Conservation (phyloP, 2,888 invertebrate genomes). For the Carpatolechia fugitivella region DNA sequence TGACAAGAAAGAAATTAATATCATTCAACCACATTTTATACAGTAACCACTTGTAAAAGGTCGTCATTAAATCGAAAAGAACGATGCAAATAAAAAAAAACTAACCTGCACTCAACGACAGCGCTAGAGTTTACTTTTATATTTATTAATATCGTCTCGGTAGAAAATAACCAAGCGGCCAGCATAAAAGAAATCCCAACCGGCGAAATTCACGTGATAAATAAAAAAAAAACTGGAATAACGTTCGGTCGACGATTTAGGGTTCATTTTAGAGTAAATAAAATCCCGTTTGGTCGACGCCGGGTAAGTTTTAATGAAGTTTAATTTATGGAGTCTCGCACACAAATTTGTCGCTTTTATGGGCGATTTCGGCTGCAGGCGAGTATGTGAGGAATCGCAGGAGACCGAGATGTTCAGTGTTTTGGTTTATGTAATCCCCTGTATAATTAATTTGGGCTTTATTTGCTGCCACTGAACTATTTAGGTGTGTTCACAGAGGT, state of each 20-base stretch:
- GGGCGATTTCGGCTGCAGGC: constrained; percentile 45
- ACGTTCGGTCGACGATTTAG: constrained; percentile 38
- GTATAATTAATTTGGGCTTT: constrained; percentile 51
- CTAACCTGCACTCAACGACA: constrained; percentile 15
- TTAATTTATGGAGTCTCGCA: constrained; percentile 59
- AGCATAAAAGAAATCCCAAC: constrained; percentile 46
- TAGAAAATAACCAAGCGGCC: constrained; percentile 46
- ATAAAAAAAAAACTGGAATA: constrained; percentile 39
- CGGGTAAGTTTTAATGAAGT: constrained; percentile 64
- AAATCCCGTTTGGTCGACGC: constrained; percentile 37
- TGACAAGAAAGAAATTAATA: constrained; percentile 36
- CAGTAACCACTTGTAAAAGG: constrained; percentile 26
- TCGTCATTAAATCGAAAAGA: constrained; percentile 33
- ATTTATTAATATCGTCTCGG: constrained; percentile 44
- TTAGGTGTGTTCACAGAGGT: neutral
- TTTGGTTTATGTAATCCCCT: constrained; percentile 57
- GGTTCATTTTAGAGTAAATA: constrained; percentile 51
- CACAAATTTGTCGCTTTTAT: constrained; percentile 68
- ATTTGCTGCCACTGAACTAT: constrained; percentile 29
- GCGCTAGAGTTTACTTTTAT: constrained; percentile 35
- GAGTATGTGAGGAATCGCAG: constrained; percentile 48
- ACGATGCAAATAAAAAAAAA: constrained; percentile 29
- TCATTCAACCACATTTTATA: constrained; percentile 24
- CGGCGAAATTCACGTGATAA: constrained; percentile 46
- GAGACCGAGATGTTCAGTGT: constrained; percentile 42